Conservation (phyloP, 2,888 invertebrate species). For the Apantesis nais region DNA sequence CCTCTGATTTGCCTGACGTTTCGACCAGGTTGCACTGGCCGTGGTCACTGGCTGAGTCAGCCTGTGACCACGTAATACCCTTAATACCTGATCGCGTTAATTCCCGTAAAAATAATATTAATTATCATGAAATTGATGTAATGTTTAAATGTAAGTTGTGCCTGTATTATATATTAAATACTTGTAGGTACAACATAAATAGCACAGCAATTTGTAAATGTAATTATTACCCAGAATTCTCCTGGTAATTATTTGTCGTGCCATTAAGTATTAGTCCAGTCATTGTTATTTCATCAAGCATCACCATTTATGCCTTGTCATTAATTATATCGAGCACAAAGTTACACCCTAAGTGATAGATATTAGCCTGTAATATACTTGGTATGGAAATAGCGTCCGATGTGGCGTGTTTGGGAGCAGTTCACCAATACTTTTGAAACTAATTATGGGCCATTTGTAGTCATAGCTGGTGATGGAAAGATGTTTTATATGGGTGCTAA, state of each 20-base stretch:
- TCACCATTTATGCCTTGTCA: conserved; percentile 3
- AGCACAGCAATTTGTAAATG: not conserved
- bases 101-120: too few species aligned
- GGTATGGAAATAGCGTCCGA: conserved; percentile 3
- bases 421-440: conserved; percentile 1
- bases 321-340: not conserved
- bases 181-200: not conserved
- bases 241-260: not conserved
- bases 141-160: not conserved
- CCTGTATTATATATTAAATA: not conserved
- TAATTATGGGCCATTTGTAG: conserved; percentile 1
- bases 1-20: too few species aligned
- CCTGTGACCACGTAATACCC: too few species aligned
- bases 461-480: not conserved
- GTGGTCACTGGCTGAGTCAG: too few species aligned
- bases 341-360: conserved; percentile 3
- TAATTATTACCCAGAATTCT: not conserved
- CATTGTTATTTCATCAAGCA: conserved; percentile 4
- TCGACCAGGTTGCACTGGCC: too few species aligned
- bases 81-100: too few species aligned
- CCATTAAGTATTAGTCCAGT: not conserved
- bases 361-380: conserved; percentile 10
- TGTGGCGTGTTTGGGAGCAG: conserved; percentile 9
- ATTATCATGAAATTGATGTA: too few species aligned
- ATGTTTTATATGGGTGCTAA: not conserved